Base-by-base conservation (phyloP, 2,888 invertebrate genomes). In the Scaptomyza flava region DNA sequence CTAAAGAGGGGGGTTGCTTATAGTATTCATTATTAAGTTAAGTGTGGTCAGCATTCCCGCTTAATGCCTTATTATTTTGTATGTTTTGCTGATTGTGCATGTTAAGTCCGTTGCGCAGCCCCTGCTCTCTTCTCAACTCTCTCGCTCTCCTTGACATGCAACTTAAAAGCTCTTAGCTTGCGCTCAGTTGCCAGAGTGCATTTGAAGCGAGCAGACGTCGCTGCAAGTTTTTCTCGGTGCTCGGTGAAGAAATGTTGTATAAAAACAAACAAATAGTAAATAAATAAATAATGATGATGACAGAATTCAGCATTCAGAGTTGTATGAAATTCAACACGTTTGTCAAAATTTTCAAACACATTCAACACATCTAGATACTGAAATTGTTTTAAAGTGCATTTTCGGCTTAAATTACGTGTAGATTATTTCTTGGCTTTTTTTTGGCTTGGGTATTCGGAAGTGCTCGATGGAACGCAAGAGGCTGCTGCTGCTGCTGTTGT, bases 331-430 rank as follows among this genome's bases (percentile, higher is more conserved):
- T 53, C 14, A 38, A 53, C 31, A 43, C 36, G 50, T 53, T 73
- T 70, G 73, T 73, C 73, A 73, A 73, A 73, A 73, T 73, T 73
- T 45, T 7, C 8, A 52, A 59, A 23, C 20, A 52, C 45, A 57
- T 38, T 23, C 34, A 27, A 27, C 27, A 17, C 33, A 34, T 8
- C 33, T 20, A 3, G 17, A 50, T n/a, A 34, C 47, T 50, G 6
- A 54, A 53, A 60, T 73, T 57, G n/a, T 61, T 36, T 54, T 41
- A n/a, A 14, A 47, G 50, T 54, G 53, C 23, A 36, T 36, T 43
- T 59, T 73, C 42, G 64, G 72, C 42, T 59, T 9, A 42, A 59
- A 36, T 45, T 34, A 46, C 38, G n/a, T n/a, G 41, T 53, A 52
- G 45, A 52, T 59, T 72, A 27, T 56, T 52, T 68, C 17, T 23